Evolutionary conservation across 2,797 vertebrate genomes (phyloP).

Genomic region (Alauda arvensis): DNA sequence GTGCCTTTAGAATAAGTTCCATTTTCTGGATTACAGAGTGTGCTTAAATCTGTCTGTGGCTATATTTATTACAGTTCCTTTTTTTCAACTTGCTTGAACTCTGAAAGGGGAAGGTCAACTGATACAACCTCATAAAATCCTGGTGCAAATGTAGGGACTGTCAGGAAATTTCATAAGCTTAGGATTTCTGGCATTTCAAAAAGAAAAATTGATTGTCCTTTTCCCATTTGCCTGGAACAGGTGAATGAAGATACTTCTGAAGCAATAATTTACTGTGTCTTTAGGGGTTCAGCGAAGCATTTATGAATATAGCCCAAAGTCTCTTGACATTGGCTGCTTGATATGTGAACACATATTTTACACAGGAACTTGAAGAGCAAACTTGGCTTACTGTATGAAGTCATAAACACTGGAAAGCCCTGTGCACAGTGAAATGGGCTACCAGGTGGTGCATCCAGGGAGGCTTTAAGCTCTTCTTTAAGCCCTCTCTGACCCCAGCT

Average conservation of each 20-base stretch:
- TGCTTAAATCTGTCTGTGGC: neutral
- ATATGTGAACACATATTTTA: slow-evolving; percentile 39
- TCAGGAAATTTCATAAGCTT: slow-evolving; percentile 25
- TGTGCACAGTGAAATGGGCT: neutral
- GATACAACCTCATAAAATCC: slow-evolving; percentile 21
- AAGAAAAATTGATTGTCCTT: slow-evolving; percentile 49
- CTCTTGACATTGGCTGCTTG: slow-evolving; percentile 23
- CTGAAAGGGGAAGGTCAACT: slow-evolving; percentile 23
- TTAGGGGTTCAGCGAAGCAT: slow-evolving; percentile 32
- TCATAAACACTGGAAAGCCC: neutral
- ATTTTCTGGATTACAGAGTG: slow-evolving; percentile 1
- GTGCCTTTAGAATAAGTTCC: neutral
- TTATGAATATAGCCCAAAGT: slow-evolving; percentile 44
- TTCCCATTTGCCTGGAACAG: slow-evolving; percentile 45
- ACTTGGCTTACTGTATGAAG: slow-evolving; percentile 12
- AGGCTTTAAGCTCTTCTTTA: neutral
- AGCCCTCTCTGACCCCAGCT: neutral
- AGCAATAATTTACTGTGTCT: slow-evolving; percentile 49
- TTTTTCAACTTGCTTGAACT: slow-evolving; percentile 17
- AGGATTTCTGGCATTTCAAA: slow-evolving; percentile 47
- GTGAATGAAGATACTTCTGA: slow-evolving; percentile 50
- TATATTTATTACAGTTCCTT: slow-evolving; percentile 20
- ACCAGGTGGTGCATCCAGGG: neutral
- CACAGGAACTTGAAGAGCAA: neutral
- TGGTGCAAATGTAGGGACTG: slow-evolving; percentile 18